A percentile compares a stretch with the other conserved stretches of the same genome.
phyloP scores from a whole-genome alignment of 37 sponge, comb jelly and placozoan species.

The Ianthella basta region DNA sequence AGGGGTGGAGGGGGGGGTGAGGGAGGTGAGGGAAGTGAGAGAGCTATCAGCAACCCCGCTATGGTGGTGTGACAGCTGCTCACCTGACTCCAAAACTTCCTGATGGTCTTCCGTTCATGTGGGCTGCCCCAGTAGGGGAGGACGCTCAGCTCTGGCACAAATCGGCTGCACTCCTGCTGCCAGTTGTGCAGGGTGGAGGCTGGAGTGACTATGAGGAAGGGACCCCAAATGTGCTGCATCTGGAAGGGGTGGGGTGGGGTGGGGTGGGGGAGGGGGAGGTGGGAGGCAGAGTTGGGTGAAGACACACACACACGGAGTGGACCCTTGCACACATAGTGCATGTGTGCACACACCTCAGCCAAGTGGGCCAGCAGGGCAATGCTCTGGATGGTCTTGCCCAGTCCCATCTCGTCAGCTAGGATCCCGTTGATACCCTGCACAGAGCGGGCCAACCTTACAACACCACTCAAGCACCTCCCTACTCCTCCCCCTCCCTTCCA shows the following conservation, averaged over 20 bases:
- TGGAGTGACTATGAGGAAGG: slow-evolving; percentile 91
- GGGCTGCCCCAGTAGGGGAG: slow-evolving; percentile 96
- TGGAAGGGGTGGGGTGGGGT: background rate
- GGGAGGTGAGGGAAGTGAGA: too few species aligned
- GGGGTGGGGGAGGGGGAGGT: background rate
- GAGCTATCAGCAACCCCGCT: too few species aligned
- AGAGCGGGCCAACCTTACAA: background rate
- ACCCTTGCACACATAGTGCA: background rate
- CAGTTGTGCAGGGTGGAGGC: slow-evolving; percentile 97
- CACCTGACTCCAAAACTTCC: slow-evolving; percentile 93
- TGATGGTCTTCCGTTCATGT: slow-evolving; percentile 83
- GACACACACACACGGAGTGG: background rate
- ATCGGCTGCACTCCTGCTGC: slow-evolving; percentile 92
- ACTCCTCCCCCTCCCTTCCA: background rate
- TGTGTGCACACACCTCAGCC: slow-evolving; percentile 61
- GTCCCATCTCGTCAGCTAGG: slow-evolving; percentile 96
- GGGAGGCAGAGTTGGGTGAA: slow-evolving; percentile 11
- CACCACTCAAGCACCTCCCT: background rate
- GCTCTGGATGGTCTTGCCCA: slow-evolving; percentile 95
- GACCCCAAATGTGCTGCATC: slow-evolving; percentile 92
- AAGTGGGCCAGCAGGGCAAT: slow-evolving; percentile 88
- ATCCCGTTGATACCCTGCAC: slow-evolving; percentile 93
- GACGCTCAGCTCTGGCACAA: slow-evolving; percentile 72
- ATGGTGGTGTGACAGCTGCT: background rate
- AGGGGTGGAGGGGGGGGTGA: background rate